Base-by-base conservation (phyloP, 2,113 vertebrate species). In the Phycodurus eques region DNA sequence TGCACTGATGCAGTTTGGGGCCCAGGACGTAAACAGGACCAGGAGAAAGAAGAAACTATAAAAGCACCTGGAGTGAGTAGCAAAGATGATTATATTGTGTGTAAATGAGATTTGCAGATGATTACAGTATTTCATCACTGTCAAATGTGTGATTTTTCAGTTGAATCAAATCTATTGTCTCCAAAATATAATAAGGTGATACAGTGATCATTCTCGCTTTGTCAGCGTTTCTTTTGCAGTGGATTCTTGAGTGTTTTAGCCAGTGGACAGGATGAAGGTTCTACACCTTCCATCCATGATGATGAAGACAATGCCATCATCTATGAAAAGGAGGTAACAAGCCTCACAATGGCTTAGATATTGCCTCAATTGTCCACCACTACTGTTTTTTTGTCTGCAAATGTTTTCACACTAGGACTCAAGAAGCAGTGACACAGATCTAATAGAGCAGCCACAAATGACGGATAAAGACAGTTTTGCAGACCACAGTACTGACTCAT, bases 221-320 rank as follows among this genome's bases (percentile, higher is more conserved):
- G 33, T 19, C 35, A 61, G 59, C 31, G 8, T 61, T 17, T 19
- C 31, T 61, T 39, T 61, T 19, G 8, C 27, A 61, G 59, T 39
- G 59, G 59, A 39, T 61, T 61, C 59, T 61, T 61, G 33, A 61
- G 59, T 39, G 59, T 61, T 61, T 39, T 61, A 39, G 8, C 31
- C 59, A 19, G 31, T 35, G 15, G 14, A 14, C 33, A 39, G 59
- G 59, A 39, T 8, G 59, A 61, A 61, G 13, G 15, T 61, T 61
- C 2, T 39, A 19, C 33, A 61, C 59, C 6, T 8, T 14, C 59
- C 31, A 61, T 31, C 33, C 17, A 17, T 39, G 14, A 35, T 33
- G 59, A 35, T 39, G 59, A 60, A 60, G 57, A 61, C 59, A 61
- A 39, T 61, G 59, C 8, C 33, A 7, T 8, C 33, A 7, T 17